Evolutionary conservation across 1,140 invertebrate species (phyloP).

Genomic region (Lepidurus packardi): DNA sequence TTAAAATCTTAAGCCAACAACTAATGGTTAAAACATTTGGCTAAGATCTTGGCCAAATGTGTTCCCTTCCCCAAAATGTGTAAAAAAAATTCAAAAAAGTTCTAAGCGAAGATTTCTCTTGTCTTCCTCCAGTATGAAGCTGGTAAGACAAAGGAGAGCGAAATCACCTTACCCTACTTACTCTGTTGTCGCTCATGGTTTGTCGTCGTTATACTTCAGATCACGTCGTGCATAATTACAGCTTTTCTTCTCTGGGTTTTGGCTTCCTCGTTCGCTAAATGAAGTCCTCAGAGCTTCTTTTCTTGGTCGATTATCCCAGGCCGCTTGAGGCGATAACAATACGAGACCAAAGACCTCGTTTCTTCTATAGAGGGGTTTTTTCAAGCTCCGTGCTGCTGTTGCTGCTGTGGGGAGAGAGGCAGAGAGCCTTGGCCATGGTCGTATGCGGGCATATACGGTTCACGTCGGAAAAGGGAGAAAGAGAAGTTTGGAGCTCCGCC

Average conservation of each 20-base stretch:
- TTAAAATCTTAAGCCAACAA: not conserved
- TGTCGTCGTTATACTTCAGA: not conserved
- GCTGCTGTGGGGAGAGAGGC: not conserved
- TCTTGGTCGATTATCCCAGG: conserved; percentile 8
- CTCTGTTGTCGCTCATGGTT: not conserved
- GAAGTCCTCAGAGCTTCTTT: conserved; percentile 12
- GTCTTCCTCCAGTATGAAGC: not conserved
- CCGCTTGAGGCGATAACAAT: not conserved
- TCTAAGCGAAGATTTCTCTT: not conserved
- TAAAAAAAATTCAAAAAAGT: no score
- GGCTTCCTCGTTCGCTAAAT: conserved; percentile 9
- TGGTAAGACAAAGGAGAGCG: not conserved
- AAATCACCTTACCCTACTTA: not conserved
- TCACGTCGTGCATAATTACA: conserved; percentile 10
- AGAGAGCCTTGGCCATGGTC: conserved; percentile 2
- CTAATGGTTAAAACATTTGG: no score
- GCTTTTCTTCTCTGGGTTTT: not conserved
- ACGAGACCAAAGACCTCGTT: conserved; percentile 12
- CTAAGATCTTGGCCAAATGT: no score
- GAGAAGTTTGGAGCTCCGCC: not conserved
- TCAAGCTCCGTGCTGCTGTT: not conserved
- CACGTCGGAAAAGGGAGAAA: not conserved
- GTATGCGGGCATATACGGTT: conserved; percentile 1
- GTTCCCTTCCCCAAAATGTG: no score
- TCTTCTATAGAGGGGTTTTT: not conserved